Evolutionary conservation across 2,888 invertebrate genomes (phyloP).

Genomic region (Diadegma fenestrale): DNA sequence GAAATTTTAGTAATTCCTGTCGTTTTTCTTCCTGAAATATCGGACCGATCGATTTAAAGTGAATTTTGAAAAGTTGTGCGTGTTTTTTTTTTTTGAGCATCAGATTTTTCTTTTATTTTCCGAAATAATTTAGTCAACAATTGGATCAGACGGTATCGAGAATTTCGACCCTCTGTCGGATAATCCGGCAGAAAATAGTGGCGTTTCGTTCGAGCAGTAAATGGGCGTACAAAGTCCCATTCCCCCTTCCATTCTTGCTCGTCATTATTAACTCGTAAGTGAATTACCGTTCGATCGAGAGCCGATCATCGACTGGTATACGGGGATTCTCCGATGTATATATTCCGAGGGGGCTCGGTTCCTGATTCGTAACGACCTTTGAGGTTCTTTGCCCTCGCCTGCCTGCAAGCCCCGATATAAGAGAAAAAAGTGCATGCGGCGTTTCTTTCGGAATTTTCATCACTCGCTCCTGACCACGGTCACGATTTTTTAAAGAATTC

Average conservation of each 20-base stretch:
- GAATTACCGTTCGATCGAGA: conserved; percentile 84
- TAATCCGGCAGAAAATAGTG: conserved; percentile 7
- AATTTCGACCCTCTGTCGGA: background rate
- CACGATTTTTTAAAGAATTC: background rate
- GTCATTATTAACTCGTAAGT: conserved; percentile 84
- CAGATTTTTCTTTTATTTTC: background rate
- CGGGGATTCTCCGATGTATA: conserved; percentile 54
- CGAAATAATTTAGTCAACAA: background rate
- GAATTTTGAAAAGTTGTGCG: background rate
- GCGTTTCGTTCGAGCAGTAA: conserved; percentile 55
- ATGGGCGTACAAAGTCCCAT: conserved; percentile 63
- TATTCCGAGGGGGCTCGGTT: conserved; percentile 75
- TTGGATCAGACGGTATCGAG: background rate
- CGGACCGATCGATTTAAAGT: background rate
- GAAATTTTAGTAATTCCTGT: too few species aligned
- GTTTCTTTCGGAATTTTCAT: conserved; percentile 18
- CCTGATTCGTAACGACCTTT: conserved; percentile 78
- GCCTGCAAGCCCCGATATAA: background rate
- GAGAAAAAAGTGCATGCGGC: background rate
- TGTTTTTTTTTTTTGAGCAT: too few species aligned
- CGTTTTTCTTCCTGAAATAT: too few species aligned
- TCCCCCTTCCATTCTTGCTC: conserved; percentile 67
- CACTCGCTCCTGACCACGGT: background rate
- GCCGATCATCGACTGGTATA: conserved; percentile 77
- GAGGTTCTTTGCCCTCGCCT: conserved; percentile 72